phyloP scores from a whole-genome alignment of 2,113 vertebrate genomes.

The Nycticebus coucang region DNA sequence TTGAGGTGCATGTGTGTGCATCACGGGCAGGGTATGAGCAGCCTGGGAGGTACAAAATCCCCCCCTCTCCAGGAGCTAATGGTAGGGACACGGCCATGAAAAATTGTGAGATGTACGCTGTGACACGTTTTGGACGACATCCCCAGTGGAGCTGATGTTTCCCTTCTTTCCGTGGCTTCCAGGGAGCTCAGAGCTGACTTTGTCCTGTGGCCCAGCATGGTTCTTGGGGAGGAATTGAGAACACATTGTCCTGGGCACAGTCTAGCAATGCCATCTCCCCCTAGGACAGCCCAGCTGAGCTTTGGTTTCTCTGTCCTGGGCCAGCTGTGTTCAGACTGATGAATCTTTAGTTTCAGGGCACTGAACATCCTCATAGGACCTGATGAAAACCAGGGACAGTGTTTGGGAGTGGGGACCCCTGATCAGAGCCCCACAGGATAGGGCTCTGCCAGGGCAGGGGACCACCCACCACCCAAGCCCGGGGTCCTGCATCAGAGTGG shows the following conservation, averaged over 20 bases:
- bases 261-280: too few species aligned
- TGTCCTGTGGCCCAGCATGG: accelerated
- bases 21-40: accelerated
- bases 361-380: not conserved
- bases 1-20: accelerated
- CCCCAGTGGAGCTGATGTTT: not conserved
- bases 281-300: not conserved
- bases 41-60: accelerated
- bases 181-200: not conserved
- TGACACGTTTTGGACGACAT: not conserved
- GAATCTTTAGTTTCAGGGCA: too few species aligned
- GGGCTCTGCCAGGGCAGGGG: not conserved
- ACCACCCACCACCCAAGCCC: too few species aligned
- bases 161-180: not conserved
- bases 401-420: not conserved
- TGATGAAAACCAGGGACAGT: not conserved
- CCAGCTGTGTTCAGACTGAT: not conserved
- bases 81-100: accelerated
- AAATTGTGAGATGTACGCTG: accelerated
- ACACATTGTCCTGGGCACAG: not conserved
- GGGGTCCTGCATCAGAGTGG: not conserved
- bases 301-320: not conserved
- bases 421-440: not conserved
- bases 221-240: not conserved
- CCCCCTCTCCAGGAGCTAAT: accelerated